Conservation (phyloP, 2,888 invertebrate species). For the Agriopis aurantiaria region DNA sequence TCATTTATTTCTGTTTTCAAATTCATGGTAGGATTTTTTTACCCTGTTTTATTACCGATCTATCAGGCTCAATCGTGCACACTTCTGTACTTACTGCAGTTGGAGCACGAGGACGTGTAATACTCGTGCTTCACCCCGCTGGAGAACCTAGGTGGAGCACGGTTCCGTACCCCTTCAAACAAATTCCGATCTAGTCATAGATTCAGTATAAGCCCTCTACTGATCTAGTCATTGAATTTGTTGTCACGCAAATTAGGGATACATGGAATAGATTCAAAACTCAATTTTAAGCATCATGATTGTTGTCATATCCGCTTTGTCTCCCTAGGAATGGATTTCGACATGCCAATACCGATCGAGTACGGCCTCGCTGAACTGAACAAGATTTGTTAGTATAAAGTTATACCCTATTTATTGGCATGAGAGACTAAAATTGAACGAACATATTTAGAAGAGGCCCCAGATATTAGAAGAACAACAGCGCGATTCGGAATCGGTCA, state of each 20-base stretch:
- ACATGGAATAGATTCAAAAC: conserved; percentile 29
- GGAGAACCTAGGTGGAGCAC: no score
- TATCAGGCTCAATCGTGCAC: no score
- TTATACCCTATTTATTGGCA: conserved; percentile 65
- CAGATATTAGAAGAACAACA: background rate
- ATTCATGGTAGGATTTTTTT: no score
- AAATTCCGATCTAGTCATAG: background rate
- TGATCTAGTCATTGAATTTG: no score
- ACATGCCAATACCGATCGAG: conserved; percentile 76
- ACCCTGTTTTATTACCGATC: no score
- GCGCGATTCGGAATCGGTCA: background rate
- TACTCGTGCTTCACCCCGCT: no score
- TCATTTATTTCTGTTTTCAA: no score
- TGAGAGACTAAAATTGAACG: conserved; percentile 49
- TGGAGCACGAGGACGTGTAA: no score
- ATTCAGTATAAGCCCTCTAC: no score
- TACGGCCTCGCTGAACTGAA: conserved; percentile 76
- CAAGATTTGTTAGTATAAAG: conserved; percentile 83
- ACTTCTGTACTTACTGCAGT: no score
- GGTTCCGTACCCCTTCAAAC: background rate
- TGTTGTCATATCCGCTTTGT: conserved; percentile 33
- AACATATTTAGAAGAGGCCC: conserved; percentile 10
- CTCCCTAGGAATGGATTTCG: conserved; percentile 76
- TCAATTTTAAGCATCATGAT: conserved; percentile 10
- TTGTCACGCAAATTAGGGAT: background rate